Base-by-base conservation (phyloP, 2,888 invertebrate species). In the Furcula furcula region DNA sequence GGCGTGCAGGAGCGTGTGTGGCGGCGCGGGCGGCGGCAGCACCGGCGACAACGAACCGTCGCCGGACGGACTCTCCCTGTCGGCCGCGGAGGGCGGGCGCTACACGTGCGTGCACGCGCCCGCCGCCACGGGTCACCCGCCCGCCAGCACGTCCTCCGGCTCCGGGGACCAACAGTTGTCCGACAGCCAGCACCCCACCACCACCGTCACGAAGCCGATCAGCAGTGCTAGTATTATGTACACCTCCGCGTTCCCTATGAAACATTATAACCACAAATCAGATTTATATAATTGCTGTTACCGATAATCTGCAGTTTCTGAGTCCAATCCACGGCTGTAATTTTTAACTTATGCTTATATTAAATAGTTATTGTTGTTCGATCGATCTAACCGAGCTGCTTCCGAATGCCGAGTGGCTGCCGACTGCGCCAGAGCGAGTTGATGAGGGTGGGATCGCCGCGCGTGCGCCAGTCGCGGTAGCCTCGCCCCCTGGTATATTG, bases 151-250 rank as follows among this genome's bases (percentile, higher is more conserved):
- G 65, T 91, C 91, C 65, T 93, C 92, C 37, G 93, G 93, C 73
- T 93, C 93, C 52, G 93, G 93, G 34, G 93, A 93, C 93, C 93
- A 94, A 77, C 93, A 93, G 85, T 93, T 94, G 91, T 94, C 93
- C 20, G 93, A 93, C 37, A 94, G 86, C 93, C 93, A 94, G 81
- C 93, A 94, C 56, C 93, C 93, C 58, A 94, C 92, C 55, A 93
- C 93, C 38, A 93, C 93, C 7, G 93, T 93, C 62, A 93, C 91
- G 66, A 93, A 90, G 29, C 93, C 93, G 71, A 94, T 94, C 61
- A 93, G 85, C 48, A 94, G 84, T 21, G 93, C 93, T 63, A 94
- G 75, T 75, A 93, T 92, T 80, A 94, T 93, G 85, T 93, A 94
- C 56, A 93, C 92, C 77, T 93, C 93, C 26, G 93, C 93, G 82